A percentile compares a stretch with the other conserved stretches of the same genome.
Conservation (phyloP, 2,113 vertebrate genomes). For the Ascaphus truei region DNA sequence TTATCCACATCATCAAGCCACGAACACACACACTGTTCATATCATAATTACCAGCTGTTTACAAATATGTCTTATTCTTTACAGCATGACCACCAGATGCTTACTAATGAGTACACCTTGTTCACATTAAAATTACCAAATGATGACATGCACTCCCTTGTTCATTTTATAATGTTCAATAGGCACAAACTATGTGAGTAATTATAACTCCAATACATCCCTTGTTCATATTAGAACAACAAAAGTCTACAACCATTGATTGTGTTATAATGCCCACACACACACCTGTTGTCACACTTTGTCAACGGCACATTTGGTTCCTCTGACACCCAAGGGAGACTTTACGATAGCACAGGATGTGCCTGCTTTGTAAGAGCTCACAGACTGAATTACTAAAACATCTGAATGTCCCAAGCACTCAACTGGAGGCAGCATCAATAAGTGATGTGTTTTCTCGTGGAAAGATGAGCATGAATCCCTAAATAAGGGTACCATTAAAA, state of each 20-base stretch:
- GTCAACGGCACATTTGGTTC: background rate
- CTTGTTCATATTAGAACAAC: background rate
- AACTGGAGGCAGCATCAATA: background rate
- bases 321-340: background rate
- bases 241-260: background rate
- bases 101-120: background rate
- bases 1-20: background rate
- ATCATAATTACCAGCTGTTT: background rate
- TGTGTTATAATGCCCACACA: background rate
- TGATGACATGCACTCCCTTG: no score
- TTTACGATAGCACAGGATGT: background rate
- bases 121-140: background rate
- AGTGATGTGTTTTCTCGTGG: background rate
- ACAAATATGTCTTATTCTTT: background rate
- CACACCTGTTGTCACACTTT: background rate
- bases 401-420: background rate
- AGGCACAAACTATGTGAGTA: no score
- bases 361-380: background rate
- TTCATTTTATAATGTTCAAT: no score
- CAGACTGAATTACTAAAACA: background rate
- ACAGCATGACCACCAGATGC: background rate
- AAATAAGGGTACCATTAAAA: background rate
- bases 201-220: background rate
- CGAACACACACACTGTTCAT: background rate
- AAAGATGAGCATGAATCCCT: no score